Base-by-base conservation (phyloP, 2,888 invertebrate species). In the Morpho deidamia region DNA sequence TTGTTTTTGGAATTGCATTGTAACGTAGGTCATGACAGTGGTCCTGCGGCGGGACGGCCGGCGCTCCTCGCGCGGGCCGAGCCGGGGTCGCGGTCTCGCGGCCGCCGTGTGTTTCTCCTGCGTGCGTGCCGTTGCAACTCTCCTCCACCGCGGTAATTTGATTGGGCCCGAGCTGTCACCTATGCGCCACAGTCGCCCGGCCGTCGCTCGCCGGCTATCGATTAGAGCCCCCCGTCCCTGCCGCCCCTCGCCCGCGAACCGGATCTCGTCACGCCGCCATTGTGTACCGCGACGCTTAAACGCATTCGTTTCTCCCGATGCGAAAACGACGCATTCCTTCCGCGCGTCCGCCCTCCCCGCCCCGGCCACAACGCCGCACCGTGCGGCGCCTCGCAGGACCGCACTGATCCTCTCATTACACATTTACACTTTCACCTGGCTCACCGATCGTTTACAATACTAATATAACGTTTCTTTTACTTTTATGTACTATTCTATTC, bases 231-330 rank as follows among this genome's bases (percentile, higher is more conserved):
- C 61, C 63, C 58, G 60, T 62, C 63, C 80, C 82, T 75, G 75
- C 71, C 76, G 72, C 81, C 81, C 82, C 83, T 74, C 79, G 74
- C 78, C 85, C 85, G 86, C 86, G 88, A 87, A 87, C 88, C 88
- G 88, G 88, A 87, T 89, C 87, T 88, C 88, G 88, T 89, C 88
- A 87, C 88, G 87, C 87, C 87, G 88, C 88, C 87, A 87, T 88
- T 88, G 88, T 88, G 83, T 88, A 87, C 86, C 87, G 87, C 88
- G 88, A 87, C 85, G 87, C 88, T 88, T 88, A 87, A 87, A 87
- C 88, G 88, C 88, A 89, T 89, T 89, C 88, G 88, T 88, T 89
- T 89, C 88, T 89, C 88, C 88, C 87, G 87, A 88, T 89, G 88
- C 88, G 88, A 89, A 88, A 88, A 88, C 88, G 88, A 88, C 88